Evolutionary conservation across 2,113 vertebrate species (phyloP), one percentile per base, ranked within the genome.

Genomic region (Elaphurus davidianus): DNA sequence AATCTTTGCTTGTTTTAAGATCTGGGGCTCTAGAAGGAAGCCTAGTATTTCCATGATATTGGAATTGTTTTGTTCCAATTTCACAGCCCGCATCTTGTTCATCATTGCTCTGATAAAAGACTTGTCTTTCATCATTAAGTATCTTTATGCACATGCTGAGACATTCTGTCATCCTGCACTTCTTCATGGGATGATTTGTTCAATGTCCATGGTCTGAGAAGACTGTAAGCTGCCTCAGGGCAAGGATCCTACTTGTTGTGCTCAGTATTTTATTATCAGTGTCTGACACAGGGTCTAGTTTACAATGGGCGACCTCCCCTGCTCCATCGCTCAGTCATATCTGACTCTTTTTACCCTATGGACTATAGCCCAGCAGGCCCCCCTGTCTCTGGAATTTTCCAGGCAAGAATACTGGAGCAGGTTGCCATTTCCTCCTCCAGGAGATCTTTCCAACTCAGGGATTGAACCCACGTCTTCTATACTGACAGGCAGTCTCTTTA

Each of bases 91-190:
- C 89, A 71, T 55, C n/a, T 23, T 84, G 4, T 50, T 95, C 91
- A 27, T 19, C 5, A 90, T 93, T 64, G 28, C 57, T 96, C 55
- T 64, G 40, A 62, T 92, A 40, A 87, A 92, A 88, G 50, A 82
- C 4, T 3, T 86, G 12, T 47, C 19, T 62, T 90, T 86, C 84
- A 81, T 33, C 50, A 47, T 84, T 90, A 87, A 89, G 57, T 76
- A 5, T 81, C 74, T 83, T 82, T 43, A 43, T 64, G 17, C 16
- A 52, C 27, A 45, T 43, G 8, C 60, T 86, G 52, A 76, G 64
- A 54, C 16, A 14, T 16, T 52, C 81, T 94, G 14, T 92, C 54
- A 87, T 33, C 59, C 13, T 55, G 1, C 27, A 36, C 17, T 79
- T 60, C 59, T 62, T 55, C 64, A 28, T 40, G 50, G 33, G 60